Evolutionary conservation across 2,113 vertebrate species (phyloP).

Genomic region (Phaetusa simplex): DNA sequence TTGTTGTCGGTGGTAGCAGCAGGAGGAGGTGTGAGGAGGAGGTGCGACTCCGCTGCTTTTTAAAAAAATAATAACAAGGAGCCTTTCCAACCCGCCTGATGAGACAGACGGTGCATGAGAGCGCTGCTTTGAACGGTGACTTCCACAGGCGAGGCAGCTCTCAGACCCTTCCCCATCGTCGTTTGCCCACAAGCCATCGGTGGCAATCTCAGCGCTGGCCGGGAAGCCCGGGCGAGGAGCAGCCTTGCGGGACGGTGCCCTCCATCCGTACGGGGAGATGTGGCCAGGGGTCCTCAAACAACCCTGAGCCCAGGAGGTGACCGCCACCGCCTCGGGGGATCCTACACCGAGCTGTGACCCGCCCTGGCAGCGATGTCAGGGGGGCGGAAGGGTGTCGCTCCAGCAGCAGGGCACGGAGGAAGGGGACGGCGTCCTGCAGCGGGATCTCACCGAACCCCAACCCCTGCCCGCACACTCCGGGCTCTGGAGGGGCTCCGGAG

Average conservation of each 20-base stretch:
- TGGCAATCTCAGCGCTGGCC: not conserved
- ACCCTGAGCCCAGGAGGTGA: not conserved
- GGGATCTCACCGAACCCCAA: not conserved
- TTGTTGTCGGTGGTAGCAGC: not conserved
- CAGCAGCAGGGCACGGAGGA: accelerated
- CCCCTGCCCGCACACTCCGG: accelerated
- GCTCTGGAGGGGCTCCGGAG: too few relatives aligned
- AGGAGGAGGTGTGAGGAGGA: conserved; percentile 52
- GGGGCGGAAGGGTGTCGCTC: accelerated
- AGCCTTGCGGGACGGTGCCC: not conserved
- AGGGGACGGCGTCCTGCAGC: not conserved
- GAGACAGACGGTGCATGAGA: not conserved
- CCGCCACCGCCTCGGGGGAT: accelerated
- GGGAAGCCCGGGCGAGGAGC: not conserved
- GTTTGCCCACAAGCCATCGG: not conserved
- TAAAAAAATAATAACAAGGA: conserved; percentile 10
- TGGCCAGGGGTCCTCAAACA: accelerated
- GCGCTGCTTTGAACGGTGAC: not conserved
- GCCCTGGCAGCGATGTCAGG: accelerated
- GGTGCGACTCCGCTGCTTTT: conserved; percentile 15
- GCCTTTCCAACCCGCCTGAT: not conserved
- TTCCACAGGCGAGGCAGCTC: not conserved
- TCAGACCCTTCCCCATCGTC: not conserved
- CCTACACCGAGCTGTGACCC: not conserved
- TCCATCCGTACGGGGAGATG: accelerated